These are phyloP conservation scores for Chloroceryle amazona DNA, from an alignment of 2,797 vertebrate genomes.

Conservation along the genomic window DNA sequence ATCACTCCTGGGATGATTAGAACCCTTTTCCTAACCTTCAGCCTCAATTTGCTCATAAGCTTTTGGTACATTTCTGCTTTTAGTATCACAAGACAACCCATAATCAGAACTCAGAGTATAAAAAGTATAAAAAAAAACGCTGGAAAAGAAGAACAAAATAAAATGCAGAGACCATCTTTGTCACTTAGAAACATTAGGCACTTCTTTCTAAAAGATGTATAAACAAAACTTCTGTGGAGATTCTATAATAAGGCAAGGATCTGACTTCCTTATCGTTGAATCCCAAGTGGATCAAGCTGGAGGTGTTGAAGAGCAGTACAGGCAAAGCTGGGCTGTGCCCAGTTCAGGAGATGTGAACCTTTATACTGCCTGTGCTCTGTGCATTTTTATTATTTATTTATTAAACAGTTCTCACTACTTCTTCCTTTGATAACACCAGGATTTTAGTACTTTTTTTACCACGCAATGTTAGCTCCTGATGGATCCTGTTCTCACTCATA, in stretches of 20 bases:
- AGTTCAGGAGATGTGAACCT: not conserved
- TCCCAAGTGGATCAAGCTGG: not conserved
- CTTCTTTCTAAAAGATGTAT: not conserved
- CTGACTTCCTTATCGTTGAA: not conserved
- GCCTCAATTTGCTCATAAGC: not conserved
- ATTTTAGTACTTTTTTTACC: not conserved
- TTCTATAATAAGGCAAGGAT: not conserved
- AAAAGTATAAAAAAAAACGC: not conserved
- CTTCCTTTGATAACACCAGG: not conserved
- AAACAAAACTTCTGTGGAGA: not conserved
- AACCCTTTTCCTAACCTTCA: not conserved
- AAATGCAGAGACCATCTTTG: not conserved
- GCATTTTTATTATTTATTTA: not conserved
- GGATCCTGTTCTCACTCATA: not conserved
- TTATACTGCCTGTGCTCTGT: accelerated
- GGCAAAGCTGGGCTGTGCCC: not conserved
- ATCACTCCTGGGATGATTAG: not conserved
- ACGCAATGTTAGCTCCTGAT: not conserved
- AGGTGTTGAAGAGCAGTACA: not conserved
- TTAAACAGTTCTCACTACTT: not conserved
- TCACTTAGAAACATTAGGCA: not conserved
- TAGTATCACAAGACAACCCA: not conserved
- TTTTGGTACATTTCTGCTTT: not conserved
- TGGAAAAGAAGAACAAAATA: not conserved
- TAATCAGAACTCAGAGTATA: not conserved